phyloP scores from a whole-genome alignment of 2,797 vertebrate species.

The Characodon lateralis region DNA sequence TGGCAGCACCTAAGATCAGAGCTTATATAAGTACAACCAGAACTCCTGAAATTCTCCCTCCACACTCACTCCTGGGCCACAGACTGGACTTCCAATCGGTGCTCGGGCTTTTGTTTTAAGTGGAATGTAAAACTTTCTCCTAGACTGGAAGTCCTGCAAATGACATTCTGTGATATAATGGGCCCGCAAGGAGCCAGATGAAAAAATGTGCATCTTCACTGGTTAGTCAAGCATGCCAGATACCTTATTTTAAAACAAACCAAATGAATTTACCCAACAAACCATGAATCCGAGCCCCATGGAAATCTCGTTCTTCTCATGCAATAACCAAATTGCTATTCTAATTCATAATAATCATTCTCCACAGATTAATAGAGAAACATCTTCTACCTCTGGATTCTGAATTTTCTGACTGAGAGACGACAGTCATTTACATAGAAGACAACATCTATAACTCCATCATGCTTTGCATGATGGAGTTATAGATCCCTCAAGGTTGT shows the following conservation, averaged over 20 bases:
- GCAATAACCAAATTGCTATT: not conserved
- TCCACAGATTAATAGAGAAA: not conserved
- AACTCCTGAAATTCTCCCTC: slow-evolving; percentile 60
- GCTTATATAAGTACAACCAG: slow-evolving; percentile 54
- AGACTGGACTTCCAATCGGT: slow-evolving; percentile 9
- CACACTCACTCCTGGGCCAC: slow-evolving; percentile 24
- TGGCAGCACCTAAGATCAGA: slow-evolving; percentile 65
- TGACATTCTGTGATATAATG: not conserved
- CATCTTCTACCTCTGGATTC: not conserved
- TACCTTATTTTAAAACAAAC: slow-evolving; percentile 6
- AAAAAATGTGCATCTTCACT: not conserved
- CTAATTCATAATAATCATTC: not conserved
- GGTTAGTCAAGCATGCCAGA: not conserved
- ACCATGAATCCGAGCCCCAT: not conserved
- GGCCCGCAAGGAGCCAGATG: not conserved
- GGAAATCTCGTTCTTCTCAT: slow-evolving; percentile 1
- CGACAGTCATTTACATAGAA: not conserved
- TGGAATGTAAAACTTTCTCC: slow-evolving; percentile 40
- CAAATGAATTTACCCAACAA: slow-evolving; percentile 23
- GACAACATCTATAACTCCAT: not conserved
- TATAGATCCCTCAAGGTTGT: not conserved
- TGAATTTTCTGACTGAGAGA: not conserved
- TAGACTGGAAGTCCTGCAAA: slow-evolving; percentile 18
- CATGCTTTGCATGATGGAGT: not conserved
- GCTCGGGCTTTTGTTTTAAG: slow-evolving; percentile 22